A percentile compares a stretch with the other conserved stretches of the same genome.
phyloP scores from a whole-genome alignment of 2,888 invertebrate genomes.

The Machimus atricapillus region DNA sequence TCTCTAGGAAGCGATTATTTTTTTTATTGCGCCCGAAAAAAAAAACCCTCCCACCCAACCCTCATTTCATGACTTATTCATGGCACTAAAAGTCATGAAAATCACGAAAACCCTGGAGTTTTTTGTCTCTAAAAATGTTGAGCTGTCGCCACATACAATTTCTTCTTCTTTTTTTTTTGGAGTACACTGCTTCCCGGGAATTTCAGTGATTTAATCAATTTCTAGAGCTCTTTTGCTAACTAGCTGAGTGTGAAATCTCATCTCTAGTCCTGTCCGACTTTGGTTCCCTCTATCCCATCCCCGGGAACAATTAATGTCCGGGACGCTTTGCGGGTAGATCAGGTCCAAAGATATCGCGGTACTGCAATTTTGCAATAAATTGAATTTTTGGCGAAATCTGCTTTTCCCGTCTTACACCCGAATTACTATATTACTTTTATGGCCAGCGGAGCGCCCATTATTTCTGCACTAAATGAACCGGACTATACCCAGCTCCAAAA shows the following conservation, averaged over 20 bases:
- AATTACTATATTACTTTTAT: conserved; percentile 27
- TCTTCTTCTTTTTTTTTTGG: neutral
- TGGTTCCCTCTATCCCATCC: neutral
- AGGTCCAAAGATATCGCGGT: neutral
- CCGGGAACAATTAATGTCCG: neutral
- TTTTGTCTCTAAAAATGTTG: neutral
- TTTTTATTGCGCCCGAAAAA: neutral
- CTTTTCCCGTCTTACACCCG: neutral
- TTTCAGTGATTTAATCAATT: neutral
- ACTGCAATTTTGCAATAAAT: conserved; percentile 18
- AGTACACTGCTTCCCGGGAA: neutral
- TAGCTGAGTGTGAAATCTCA: neutral
- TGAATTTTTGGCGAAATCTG: conserved; percentile 14
- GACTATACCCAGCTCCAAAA: neutral
- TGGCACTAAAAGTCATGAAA: neutral
- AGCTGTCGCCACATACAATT: neutral
- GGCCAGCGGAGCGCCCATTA: conserved; percentile 10
- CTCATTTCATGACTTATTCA: neutral
- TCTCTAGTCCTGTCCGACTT: neutral
- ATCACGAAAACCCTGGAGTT: neutral
- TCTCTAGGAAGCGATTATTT: neutral
- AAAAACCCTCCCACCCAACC: neutral
- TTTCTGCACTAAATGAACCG: conserved; percentile 33
- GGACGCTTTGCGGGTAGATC: neutral
- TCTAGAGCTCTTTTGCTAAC: neutral